phyloP scores from a whole-genome alignment of 2,888 invertebrate species.

The Leucania comma region DNA sequence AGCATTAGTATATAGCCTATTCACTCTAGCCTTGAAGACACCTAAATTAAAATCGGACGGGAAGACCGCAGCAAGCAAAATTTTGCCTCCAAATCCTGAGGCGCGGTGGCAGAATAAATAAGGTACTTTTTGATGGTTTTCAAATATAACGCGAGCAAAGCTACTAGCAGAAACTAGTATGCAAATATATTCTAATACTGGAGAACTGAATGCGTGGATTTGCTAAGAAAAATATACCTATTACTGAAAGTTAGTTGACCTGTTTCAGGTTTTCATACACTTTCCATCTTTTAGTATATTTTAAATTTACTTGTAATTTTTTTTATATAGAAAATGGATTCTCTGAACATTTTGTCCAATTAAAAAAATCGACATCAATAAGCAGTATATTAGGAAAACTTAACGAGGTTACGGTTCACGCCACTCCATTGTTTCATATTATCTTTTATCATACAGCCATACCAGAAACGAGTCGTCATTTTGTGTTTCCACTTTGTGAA shows the following conservation, averaged over 20 bases:
- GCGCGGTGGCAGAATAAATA: too few species aligned
- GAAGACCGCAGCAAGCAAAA: too few species aligned
- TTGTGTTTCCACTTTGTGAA: conserved; percentile 32
- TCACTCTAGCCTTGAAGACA: too few species aligned
- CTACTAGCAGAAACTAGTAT: background rate
- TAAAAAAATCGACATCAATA: background rate
- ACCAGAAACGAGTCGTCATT: conserved; percentile 29
- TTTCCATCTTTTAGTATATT: background rate
- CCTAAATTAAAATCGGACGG: too few species aligned
- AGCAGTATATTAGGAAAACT: conserved; percentile 28
- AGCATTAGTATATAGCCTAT: too few species aligned
- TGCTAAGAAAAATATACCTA: background rate
- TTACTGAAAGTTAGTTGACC: background rate
- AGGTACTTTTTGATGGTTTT: too few species aligned
- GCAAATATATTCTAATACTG: background rate
- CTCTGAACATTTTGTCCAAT: background rate
- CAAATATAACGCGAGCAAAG: too few species aligned
- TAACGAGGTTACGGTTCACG: conserved; percentile 45
- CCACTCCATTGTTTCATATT: conserved; percentile 42
- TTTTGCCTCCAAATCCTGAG: too few species aligned
- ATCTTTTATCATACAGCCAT: conserved; percentile 37
- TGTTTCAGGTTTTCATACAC: background rate
- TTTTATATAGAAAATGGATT: background rate
- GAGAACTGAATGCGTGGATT: background rate
- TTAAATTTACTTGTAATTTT: background rate